These are phyloP conservation scores for Orthosia gracilis DNA, from an alignment of 2,888 invertebrate species.

Conservation along the genomic window DNA sequence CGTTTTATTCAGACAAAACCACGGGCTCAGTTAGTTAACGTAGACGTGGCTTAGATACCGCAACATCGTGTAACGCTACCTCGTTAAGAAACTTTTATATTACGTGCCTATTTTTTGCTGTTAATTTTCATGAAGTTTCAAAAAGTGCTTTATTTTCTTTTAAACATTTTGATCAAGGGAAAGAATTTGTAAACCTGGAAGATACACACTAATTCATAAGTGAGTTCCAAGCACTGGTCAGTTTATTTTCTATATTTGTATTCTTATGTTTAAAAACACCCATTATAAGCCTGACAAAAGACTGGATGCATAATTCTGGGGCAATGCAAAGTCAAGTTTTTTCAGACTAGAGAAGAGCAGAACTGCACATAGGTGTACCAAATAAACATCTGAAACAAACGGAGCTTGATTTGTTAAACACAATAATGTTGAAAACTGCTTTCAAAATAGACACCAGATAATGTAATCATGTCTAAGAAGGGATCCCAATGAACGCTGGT, in stretches of 20 bases:
- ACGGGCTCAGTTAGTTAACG: conserved; percentile 21
- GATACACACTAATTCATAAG: not conserved
- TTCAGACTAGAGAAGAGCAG: not conserved
- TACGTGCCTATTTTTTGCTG: conserved; percentile 30
- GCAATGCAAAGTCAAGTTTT: not conserved
- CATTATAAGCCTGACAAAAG: not conserved
- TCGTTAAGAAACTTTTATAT: conserved; percentile 53
- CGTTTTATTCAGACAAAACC: conserved; percentile 17
- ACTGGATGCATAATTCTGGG: not conserved
- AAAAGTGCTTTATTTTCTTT: not conserved
- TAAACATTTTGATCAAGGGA: not conserved
- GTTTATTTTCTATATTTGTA: not conserved
- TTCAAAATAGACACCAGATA: no score
- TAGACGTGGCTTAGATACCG: conserved; percentile 50
- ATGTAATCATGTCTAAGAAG: no score
- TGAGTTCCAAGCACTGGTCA: not conserved
- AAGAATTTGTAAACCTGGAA: not conserved
- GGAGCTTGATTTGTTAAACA: no score
- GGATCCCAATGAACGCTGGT: no score
- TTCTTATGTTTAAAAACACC: no score
- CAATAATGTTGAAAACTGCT: no score
- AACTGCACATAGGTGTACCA: not conserved
- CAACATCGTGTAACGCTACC: conserved; percentile 40
- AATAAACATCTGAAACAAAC: not conserved
- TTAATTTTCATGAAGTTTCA: conserved; percentile 32